A percentile compares a stretch with the other conserved stretches of the same genome.
These are phyloP conservation scores for Neomorphus geoffroyi DNA, from an alignment of 2,797 vertebrate genomes.

Conservation along the genomic window DNA sequence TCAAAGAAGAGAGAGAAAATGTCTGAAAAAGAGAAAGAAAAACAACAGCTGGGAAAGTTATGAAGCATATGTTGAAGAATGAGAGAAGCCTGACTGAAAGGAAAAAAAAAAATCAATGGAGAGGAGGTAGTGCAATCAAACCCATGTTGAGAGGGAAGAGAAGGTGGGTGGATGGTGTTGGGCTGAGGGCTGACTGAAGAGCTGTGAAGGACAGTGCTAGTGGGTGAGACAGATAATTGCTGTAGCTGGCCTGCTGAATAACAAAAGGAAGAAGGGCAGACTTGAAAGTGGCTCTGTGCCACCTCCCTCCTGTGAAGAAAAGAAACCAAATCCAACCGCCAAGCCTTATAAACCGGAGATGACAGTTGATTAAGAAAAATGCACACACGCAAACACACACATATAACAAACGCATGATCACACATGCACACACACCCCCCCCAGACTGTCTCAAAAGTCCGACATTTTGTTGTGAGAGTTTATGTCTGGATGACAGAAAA, in stretches of 20 bases:
- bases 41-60: constrained; percentile 22
- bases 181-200: background rate
- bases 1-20: background rate
- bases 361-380: background rate
- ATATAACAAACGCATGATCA: background rate
- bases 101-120: background rate
- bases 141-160: background rate
- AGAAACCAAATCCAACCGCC: background rate
- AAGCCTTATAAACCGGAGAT: background rate
- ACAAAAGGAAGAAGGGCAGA: background rate
- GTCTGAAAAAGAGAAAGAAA: background rate
- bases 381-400: rapidly evolving
- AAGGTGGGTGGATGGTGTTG: background rate
- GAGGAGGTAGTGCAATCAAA: background rate
- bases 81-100: background rate
- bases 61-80: background rate
- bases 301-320: background rate
- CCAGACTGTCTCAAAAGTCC: background rate
- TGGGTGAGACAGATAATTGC: background rate
- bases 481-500: background rate
- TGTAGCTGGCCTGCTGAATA: rapidly evolving
- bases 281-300: background rate
- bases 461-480: background rate
- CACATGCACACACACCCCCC: background rate
- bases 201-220: background rate